These are phyloP conservation scores for Cynopterus sphinx DNA, from an alignment of 2,797 vertebrate genomes.

Conservation along the genomic window DNA sequence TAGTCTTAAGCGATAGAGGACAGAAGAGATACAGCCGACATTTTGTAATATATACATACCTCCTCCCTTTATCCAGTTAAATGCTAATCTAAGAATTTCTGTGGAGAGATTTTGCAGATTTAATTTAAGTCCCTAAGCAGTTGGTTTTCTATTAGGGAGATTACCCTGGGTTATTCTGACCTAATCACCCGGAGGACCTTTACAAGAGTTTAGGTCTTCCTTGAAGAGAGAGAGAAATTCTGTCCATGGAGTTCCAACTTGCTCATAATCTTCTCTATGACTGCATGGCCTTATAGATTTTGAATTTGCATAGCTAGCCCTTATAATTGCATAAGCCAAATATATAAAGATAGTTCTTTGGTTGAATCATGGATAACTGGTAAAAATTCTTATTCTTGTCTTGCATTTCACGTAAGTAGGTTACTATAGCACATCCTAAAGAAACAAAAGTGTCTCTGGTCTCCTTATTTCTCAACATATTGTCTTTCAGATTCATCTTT, in stretches of 20 bases:
- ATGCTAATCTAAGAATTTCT: neutral
- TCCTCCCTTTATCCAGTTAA: neutral
- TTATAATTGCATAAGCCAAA: neutral
- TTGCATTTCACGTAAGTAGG: neutral
- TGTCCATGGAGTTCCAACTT: neutral
- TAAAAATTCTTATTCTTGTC: neutral
- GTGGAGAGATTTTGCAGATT: neutral
- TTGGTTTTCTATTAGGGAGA: neutral
- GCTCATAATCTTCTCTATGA: neutral
- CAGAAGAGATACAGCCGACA: neutral
- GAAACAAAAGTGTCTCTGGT: neutral
- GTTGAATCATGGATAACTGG: neutral
- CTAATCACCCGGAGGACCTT: neutral
- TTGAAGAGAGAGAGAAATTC: neutral
- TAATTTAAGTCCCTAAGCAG: neutral
- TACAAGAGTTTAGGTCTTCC: neutral
- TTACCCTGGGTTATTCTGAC: neutral
- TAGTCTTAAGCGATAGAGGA: neutral
- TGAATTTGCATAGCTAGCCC: neutral
- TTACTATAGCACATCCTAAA: neutral
- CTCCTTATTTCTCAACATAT: neutral
- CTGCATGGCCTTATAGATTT: neutral
- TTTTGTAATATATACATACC: neutral
- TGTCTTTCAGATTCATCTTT: neutral
- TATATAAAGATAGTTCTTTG: neutral